Conservation (phyloP, 2,113 vertebrate species). For the Caretta caretta region DNA sequence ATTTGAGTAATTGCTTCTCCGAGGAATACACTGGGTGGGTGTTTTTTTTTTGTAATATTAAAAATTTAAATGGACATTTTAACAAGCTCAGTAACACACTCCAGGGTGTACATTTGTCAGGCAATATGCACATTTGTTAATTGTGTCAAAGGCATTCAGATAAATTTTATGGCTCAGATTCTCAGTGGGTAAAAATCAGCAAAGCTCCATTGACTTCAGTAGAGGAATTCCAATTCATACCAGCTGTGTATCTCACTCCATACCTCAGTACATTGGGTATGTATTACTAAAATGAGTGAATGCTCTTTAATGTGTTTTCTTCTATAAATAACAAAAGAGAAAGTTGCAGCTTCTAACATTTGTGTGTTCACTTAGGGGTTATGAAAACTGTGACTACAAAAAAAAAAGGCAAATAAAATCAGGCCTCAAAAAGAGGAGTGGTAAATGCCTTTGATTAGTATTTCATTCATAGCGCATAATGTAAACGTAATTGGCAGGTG, state of each 20-base stretch:
- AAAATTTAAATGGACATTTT: constrained; percentile 40
- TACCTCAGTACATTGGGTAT: background rate
- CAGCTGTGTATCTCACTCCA: background rate
- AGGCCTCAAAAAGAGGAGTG: background rate
- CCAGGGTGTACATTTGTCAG: background rate
- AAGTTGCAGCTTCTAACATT: background rate
- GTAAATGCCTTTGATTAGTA: background rate
- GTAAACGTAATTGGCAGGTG: background rate
- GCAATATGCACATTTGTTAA: background rate
- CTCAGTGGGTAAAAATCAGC: background rate
- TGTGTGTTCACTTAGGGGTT: background rate
- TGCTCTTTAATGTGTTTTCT: background rate
- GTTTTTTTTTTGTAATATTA: background rate
- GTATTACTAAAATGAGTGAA: background rate
- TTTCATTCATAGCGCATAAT: background rate
- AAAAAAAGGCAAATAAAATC: background rate
- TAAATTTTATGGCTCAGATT: background rate
- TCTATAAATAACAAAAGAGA: background rate
- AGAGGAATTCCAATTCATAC: background rate
- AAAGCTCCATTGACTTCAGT: background rate
- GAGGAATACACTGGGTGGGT: background rate
- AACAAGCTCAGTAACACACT: background rate
- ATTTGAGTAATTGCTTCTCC: constrained; percentile 46
- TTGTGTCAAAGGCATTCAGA: background rate
- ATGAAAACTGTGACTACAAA: background rate